Base-by-base conservation (phyloP, 2,888 invertebrate species). In the Pterostichus niger region DNA sequence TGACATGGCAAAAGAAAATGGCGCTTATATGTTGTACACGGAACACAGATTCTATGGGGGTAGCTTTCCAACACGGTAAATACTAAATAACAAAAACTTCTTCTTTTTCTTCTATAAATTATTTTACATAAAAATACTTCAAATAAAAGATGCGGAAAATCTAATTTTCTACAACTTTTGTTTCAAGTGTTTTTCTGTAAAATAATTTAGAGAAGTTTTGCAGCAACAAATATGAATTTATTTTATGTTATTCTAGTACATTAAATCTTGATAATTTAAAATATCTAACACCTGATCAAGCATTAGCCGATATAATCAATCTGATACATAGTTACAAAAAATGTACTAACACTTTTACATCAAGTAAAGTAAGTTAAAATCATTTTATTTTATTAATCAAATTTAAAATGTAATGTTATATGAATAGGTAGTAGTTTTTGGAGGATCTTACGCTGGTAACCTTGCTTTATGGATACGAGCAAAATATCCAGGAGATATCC, bases 1-100 rank as follows among this genome's bases (percentile, higher is more conserved):
- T 84, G 92, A 93, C 61, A 89, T 94, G 87, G 94, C 93, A 0
- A 86, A 88, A 76, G 86, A 89, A 40, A 90, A 93, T 84, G 89
- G 90, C 2, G 96, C 94, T 0, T 91, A 92, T 2, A 89, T 95
- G 86, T 94, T 94, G 87, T 93, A 94, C 85, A 93, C 96, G 0
- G 96, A 97, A 87, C 96, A 97, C 88, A 91, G 96, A 85, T 97
- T 93, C 88, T 97, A 96, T 87, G 96, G 97, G 0, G 87, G 92
- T 81, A 96, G 95, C 85, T 91, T 91, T 84, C 96, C 96, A 0
- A 93, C 93, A 13, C 86, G 87, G 96, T 96, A 89, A 59, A 17
- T 24, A 31, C 0, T 24, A 2, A 24, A 24, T n/a, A n/a, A n/a
- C n/a, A 24, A 24, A 24, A 24, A 24, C 24, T 24, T 24, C n/a